A percentile compares a stretch with the other conserved stretches of the same genome.
These are phyloP conservation scores for Agrochola lota DNA, from an alignment of 2,888 invertebrate species.

Conservation along the genomic window DNA sequence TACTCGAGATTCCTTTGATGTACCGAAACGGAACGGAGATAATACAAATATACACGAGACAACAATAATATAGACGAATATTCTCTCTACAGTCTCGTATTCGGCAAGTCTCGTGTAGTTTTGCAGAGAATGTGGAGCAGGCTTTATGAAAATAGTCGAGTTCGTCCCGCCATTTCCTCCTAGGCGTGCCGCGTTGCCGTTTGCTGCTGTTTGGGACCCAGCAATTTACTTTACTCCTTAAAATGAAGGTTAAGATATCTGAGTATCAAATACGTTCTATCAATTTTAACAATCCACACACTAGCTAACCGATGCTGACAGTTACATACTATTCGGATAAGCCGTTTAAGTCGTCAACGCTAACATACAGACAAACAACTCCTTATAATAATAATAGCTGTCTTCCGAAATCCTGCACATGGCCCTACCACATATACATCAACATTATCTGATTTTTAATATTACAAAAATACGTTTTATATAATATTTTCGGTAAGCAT, in stretches of 20 bases:
- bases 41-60: too few species aligned
- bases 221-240: not conserved
- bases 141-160: too few species aligned
- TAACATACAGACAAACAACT: constrained; percentile 1
- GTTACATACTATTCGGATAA: not conserved
- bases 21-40: too few species aligned
- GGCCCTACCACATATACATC: constrained; percentile 36
- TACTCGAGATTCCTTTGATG: too few species aligned
- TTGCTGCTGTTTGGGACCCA: too few species aligned
- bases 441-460: constrained; percentile 42
- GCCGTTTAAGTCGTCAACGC: not conserved
- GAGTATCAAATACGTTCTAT: constrained; percentile 12
- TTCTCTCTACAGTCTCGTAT: too few species aligned
- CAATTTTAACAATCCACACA: not conserved
- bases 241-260: not conserved
- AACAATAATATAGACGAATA: too few species aligned
- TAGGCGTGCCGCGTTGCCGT: too few species aligned
- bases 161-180: too few species aligned
- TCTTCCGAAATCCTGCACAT: constrained; percentile 29
- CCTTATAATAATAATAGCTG: not conserved
- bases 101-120: too few species aligned
- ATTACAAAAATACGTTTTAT: constrained; percentile 64
- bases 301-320: not conserved
- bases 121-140: too few species aligned
- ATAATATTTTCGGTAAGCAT: constrained; percentile 65